phyloP scores from a whole-genome alignment of 1,140 invertebrate species.

The Druon quercuslanigerum region DNA sequence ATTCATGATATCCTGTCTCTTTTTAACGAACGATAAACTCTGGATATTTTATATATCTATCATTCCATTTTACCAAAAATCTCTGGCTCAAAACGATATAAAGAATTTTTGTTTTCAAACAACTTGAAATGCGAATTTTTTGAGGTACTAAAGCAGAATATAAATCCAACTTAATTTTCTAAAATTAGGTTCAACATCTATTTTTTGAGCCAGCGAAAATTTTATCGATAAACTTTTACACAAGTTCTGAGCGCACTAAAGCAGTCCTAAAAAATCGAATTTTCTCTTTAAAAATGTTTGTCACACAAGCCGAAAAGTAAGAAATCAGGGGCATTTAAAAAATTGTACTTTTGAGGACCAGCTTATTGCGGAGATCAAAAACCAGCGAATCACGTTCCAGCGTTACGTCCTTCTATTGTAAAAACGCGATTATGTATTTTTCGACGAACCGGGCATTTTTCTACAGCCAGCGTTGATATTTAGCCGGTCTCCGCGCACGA shows the following conservation, averaged over 20 bases:
- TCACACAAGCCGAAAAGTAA: background rate
- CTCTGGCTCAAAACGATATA: background rate
- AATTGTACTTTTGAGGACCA: background rate
- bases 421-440: conserved; percentile 23
- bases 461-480: conserved; percentile 35
- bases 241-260: background rate
- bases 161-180: too few species aligned
- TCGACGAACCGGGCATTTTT: conserved; percentile 16
- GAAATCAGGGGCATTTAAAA: background rate
- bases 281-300: background rate
- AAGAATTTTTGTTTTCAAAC: background rate
- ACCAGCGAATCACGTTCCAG: background rate
- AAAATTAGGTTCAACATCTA: background rate
- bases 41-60: conserved; percentile 2
- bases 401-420: background rate
- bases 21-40: conserved; percentile 27
- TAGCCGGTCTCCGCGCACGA: conserved; percentile 47
- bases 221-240: background rate
- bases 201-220: conserved; percentile 1
- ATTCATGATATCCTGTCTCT: conserved; percentile 12
- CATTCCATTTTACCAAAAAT: background rate
- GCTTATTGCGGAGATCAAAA: conserved; percentile 1
- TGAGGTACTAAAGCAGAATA: too few species aligned
- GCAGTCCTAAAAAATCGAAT: conserved; percentile 18
- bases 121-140: too few species aligned